These are phyloP conservation scores for Nomada hirtipes DNA, from an alignment of 2,888 invertebrate genomes.

Conservation along the genomic window DNA sequence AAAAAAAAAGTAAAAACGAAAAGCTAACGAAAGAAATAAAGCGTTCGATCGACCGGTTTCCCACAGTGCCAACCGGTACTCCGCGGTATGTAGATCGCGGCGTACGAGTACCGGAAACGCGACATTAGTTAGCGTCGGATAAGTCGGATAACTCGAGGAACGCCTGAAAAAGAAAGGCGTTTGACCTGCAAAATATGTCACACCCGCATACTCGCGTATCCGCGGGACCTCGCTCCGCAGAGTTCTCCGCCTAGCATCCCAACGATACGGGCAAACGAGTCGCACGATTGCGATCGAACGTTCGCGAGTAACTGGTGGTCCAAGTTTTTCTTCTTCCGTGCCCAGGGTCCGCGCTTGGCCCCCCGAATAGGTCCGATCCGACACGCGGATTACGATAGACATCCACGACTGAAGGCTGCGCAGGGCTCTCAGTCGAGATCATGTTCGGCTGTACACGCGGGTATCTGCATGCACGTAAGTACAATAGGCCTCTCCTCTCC, in stretches of 20 bases:
- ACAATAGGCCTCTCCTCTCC: slow-evolving; percentile 49
- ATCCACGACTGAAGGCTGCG: slow-evolving; percentile 54
- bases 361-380: slow-evolving; percentile 59
- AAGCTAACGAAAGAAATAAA: slow-evolving; percentile 9
- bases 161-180: neutral
- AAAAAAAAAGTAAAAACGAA: neutral
- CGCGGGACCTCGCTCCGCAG: too few relatives aligned
- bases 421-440: slow-evolving; percentile 68
- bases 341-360: too few relatives aligned
- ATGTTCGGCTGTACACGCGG: slow-evolving; percentile 51
- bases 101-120: slow-evolving; percentile 53
- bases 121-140: slow-evolving; percentile 54
- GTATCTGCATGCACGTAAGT: slow-evolving; percentile 56
- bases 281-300: slow-evolving; percentile 60
- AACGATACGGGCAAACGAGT: too few relatives aligned
- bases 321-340: too few relatives aligned
- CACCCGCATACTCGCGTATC: slow-evolving; percentile 22
- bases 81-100: slow-evolving; percentile 59
- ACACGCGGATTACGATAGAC: slow-evolving; percentile 68
- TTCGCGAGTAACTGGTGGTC: slow-evolving; percentile 59
- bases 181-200: slow-evolving; percentile 28
- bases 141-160: slow-evolving; percentile 14
- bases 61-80: slow-evolving; percentile 65
- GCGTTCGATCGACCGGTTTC: slow-evolving; percentile 61
- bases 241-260: too few relatives aligned